Base-by-base conservation (phyloP, 2,113 vertebrate species). In the Asarcornis scutulata region DNA sequence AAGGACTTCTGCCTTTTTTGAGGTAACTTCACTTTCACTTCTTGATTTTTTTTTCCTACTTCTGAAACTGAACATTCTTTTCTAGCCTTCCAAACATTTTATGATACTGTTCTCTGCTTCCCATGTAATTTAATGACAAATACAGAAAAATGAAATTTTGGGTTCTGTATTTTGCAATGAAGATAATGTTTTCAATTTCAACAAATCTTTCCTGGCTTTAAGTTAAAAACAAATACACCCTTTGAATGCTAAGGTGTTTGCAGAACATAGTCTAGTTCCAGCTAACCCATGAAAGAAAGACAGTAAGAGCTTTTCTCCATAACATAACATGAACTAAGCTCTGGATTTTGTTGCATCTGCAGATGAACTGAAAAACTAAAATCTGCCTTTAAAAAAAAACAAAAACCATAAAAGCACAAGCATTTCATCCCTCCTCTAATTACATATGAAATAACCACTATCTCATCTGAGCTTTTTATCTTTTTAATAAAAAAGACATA, bases 11-110 rank as follows among this genome's bases (percentile, higher is more conserved):
- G 96, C 95, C 96, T 93, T 97, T 97, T 96, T 76, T 88, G 92
- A 97, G 97, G 97, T 94, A 97, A 98, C 98, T 97, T 97, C 98
- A 98, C 98, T 98, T 97, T 95, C 94, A 80, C 78, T 84, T 50
- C 53, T 93, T 81, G 50, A 27, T 63, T 56, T 63, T 63, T 14
- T 14, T 36, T n/a, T 12, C 32, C 6, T 26, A 16, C 62, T 58
- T 40, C 6, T 34, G 40, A 88, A 82, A 58, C 16, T 17, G 11
- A 52, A 17, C 5, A 32, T 46, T 56, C 53, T 82, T 79, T 40
- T 55, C 21, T 50, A 48, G 20, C 6, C 14, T 92, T 82, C 29
- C 21, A 89, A 82, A 56, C 7, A 34, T 52, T 60, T 73, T 68
- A 56, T 10, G 6, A 9, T 60, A 27, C 34, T 74, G 10, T 32